Base-by-base conservation (phyloP, 2,113 vertebrate genomes). In the Ploceus nigricollis region DNA sequence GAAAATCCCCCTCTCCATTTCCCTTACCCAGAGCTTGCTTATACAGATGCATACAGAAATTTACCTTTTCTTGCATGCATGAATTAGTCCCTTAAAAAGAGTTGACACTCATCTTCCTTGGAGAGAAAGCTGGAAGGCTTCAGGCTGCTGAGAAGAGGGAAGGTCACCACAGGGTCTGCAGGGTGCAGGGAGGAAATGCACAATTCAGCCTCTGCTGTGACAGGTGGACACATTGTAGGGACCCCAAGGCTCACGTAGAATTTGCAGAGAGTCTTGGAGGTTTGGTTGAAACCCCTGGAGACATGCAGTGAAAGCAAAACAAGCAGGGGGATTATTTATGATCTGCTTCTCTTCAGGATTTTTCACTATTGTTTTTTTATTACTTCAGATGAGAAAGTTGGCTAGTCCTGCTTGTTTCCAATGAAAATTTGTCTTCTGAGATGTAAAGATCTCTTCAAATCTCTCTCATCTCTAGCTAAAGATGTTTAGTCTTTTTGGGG, bases 121-220 rank as follows among this genome's bases (percentile, higher is more conserved):
- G 16, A 72, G 63, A 72, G 53, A 45, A 87, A 39, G 16, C 33
- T 47, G 6, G 64, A 63, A 87, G n/a, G 6, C n/a, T 72, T 77
- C 44, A 79, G 64, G 58, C 50, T 86, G 11, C 35, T 35, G 70
- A 15, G 71, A 53, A 48, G 37, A 64, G 27, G 30, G 56, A 63
- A 66, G 73, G 35, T 87, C 51, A 77, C 16, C 22, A 27, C 0
- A 51, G 25, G 45, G 44, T 60, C 53, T 69, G 45, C 57, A 70
- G 54, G 31, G 19, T 0, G 0, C 15, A 21, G 27, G 40, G 24
- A 37, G 12, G 12, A 51, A 65, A 82, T 5, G 25, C 3, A 13
- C 6, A 30, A 6, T 80, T 69, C 69, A 42, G 16, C n/a, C 14
- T 61, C 40, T 44, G 15, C 57, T 48, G 11, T 87, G 78, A 33